These are phyloP conservation scores for Taurulus bubalis DNA, from an alignment of 2,113 vertebrate species.

Conservation along the genomic window DNA sequence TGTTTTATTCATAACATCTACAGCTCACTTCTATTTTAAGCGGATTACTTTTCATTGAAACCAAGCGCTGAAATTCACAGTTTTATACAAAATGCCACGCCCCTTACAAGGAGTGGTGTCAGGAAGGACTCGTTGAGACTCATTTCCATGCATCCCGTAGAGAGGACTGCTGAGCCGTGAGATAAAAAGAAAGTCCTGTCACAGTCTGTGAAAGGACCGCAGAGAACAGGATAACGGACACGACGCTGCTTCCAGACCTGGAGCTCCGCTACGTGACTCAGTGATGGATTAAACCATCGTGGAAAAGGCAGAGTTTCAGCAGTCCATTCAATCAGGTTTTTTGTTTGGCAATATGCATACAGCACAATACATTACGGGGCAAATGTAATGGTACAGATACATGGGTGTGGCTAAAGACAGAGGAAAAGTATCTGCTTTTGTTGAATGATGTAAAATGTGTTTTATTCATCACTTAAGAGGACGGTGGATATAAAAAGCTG, in stretches of 20 bases:
- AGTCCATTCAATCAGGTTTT: neutral
- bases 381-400: neutral
- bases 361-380: neutral
- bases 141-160: slow-evolving; percentile 40
- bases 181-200: slow-evolving; percentile 40
- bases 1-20: slow-evolving; percentile 36
- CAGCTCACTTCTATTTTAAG: neutral
- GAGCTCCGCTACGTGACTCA: slow-evolving; percentile 9
- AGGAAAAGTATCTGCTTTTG: neutral
- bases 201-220: slow-evolving; percentile 17
- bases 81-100: slow-evolving; percentile 31
- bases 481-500: neutral
- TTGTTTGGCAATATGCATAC: neutral
- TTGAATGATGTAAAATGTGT: neutral
- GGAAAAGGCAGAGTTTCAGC: neutral
- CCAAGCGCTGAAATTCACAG: neutral
- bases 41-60: slow-evolving; percentile 32
- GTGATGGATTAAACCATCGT: slow-evolving; percentile 19
- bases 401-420: neutral
- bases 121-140: neutral
- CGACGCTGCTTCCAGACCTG: slow-evolving; percentile 24
- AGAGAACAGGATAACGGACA: slow-evolving; percentile 31
- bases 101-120: slow-evolving; percentile 7
- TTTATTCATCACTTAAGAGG: neutral
- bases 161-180: slow-evolving; percentile 49